These are phyloP conservation scores for Anas platyrhynchos DNA, from an alignment of 2,113 vertebrate species.

Conservation along the genomic window DNA sequence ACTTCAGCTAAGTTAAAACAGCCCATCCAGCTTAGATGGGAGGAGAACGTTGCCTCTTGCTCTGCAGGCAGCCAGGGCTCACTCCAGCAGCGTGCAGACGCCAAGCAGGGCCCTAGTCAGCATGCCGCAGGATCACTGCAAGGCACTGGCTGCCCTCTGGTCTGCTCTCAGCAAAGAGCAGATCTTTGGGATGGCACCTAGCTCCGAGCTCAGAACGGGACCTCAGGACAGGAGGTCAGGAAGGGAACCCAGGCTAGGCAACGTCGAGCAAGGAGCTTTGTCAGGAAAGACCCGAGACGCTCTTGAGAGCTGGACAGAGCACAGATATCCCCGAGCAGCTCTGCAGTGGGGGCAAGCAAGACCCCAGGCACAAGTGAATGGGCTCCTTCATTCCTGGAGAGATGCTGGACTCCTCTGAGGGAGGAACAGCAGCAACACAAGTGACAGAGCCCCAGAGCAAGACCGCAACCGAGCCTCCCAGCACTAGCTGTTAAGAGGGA, in stretches of 20 bases:
- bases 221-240: background rate
- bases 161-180: background rate
- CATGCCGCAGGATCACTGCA: fast-evolving
- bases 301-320: fast-evolving
- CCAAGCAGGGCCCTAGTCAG: background rate
- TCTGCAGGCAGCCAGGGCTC: background rate
- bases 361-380: background rate
- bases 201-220: background rate
- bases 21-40: background rate
- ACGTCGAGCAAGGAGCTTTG: background rate
- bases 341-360: background rate
- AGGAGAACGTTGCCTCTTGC: background rate
- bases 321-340: too few species aligned
- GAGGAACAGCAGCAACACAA: background rate
- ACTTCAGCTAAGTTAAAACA: background rate
- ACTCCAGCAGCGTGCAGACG: fast-evolving
- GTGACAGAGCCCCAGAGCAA: fast-evolving
- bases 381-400: background rate
- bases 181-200: background rate
- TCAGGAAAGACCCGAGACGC: background rate
- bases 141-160: background rate
- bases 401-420: background rate
- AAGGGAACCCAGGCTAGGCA: fast-evolving
- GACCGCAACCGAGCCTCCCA: background rate
- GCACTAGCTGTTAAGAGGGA: background rate